phyloP scores from a whole-genome alignment of 2,797 vertebrate genomes.

The Buphagus erythrorhynchus region DNA sequence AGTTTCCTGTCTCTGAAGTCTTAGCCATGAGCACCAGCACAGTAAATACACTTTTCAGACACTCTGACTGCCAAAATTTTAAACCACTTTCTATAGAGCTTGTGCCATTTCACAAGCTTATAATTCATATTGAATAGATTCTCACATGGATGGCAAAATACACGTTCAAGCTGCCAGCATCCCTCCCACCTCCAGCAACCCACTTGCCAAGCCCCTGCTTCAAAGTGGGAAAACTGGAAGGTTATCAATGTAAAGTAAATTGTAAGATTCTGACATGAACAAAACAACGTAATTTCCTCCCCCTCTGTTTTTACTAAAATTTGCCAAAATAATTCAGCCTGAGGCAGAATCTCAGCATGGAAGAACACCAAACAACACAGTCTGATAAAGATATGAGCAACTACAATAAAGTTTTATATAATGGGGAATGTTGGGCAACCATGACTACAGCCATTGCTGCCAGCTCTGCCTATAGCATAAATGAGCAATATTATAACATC shows the following conservation, averaged over 20 bases:
- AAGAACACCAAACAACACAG: conserved; percentile 33
- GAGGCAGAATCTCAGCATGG: conserved; percentile 13
- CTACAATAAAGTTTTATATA: conserved; percentile 40
- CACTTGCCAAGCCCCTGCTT: conserved; percentile 37
- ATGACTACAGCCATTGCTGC: neutral
- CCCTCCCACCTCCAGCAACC: neutral
- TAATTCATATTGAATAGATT: neutral
- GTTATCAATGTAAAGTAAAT: conserved; percentile 51
- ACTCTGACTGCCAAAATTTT: neutral
- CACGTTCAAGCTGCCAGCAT: neutral
- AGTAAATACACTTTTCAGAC: neutral
- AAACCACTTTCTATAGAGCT: neutral
- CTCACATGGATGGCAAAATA: neutral
- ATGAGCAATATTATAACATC: neutral
- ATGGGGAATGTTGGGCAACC: conserved; percentile 25
- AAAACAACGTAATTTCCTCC: conserved; percentile 62
- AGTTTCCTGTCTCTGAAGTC: neutral
- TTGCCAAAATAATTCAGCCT: conserved; percentile 56
- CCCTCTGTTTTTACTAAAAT: conserved; percentile 52
- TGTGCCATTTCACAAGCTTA: neutral
- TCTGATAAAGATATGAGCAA: conserved; percentile 42
- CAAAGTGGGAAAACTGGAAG: conserved; percentile 44
- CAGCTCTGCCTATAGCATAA: conserved; percentile 8
- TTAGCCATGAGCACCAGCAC: neutral
- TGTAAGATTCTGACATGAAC: conserved; percentile 33